Evolutionary conservation across 2,797 vertebrate genomes (phyloP).

Genomic region (Cephalopachus bancanus): DNA sequence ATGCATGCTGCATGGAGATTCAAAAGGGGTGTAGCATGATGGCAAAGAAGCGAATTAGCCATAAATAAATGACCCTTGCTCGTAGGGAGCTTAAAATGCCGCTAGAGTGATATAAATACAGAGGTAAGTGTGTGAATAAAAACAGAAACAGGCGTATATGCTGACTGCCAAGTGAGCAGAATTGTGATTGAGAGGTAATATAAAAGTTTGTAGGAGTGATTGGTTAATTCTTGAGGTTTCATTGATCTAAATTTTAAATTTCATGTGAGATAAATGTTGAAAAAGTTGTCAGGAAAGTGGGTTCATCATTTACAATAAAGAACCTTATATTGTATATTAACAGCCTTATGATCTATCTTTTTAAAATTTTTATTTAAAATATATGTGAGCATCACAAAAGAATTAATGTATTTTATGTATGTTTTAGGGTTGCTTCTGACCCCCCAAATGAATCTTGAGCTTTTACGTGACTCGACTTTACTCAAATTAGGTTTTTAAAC

Average conservation of each 20-base stretch:
- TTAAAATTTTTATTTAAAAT: constrained; percentile 43
- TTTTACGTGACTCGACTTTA: background rate
- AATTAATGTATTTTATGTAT: background rate
- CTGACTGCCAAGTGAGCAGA: background rate
- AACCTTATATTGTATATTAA: background rate
- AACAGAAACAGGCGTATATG: background rate
- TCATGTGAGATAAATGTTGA: background rate
- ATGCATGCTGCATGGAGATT: background rate
- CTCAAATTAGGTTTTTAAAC: background rate
- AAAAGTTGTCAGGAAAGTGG: background rate
- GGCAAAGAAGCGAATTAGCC: background rate
- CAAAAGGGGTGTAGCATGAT: background rate
- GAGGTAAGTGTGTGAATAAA: constrained; percentile 10
- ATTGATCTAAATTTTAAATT: constrained; percentile 42
- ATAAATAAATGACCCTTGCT: background rate
- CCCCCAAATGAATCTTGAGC: background rate
- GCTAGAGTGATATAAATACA: too few relatives aligned
- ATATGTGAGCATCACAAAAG: background rate
- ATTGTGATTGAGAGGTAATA: background rate
- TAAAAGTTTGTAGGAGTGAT: background rate
- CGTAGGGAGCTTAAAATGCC: background rate
- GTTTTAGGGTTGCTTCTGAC: background rate
- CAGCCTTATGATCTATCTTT: background rate
- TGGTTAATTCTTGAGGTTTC: constrained; percentile 18
- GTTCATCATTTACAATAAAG: background rate